These are phyloP conservation scores for Drosophila tsacasi DNA, from an alignment of 1,140 invertebrate species.

Conservation along the genomic window DNA sequence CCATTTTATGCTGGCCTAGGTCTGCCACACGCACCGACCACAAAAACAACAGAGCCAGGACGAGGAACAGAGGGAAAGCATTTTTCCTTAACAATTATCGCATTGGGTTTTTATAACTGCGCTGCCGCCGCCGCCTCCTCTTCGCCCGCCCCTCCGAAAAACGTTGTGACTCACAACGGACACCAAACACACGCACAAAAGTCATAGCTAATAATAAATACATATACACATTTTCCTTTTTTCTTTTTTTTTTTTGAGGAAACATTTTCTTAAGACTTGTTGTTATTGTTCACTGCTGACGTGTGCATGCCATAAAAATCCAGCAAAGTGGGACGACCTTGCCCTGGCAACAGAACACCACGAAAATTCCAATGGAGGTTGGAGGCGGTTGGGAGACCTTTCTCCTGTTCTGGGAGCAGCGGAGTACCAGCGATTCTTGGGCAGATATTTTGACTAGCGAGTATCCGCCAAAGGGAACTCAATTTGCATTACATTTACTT, in stretches of 20 bases:
- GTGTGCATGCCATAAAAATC: slow-evolving; percentile 78
- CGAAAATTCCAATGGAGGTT: not conserved
- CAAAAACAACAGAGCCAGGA: slow-evolving; percentile 16
- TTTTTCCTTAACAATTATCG: slow-evolving; percentile 66
- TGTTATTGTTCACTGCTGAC: slow-evolving; percentile 49
- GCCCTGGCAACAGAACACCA: slow-evolving; percentile 40
- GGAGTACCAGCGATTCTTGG: slow-evolving; percentile 23
- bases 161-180: slow-evolving; percentile 31
- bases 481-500: slow-evolving; percentile 79
- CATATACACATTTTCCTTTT: slow-evolving; percentile 20
- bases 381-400: not conserved
- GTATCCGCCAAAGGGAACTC: slow-evolving; percentile 53
- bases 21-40: slow-evolving; percentile 50
- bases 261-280: slow-evolving; percentile 42
- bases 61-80: not conserved
- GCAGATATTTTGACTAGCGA: slow-evolving; percentile 58
- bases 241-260: slow-evolving; percentile 8
- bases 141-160: not conserved
- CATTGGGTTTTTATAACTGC: slow-evolving; percentile 54
- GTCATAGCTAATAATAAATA: slow-evolving; percentile 64
- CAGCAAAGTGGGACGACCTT: slow-evolving; percentile 51
- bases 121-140: not conserved
- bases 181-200: slow-evolving; percentile 37
- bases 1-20: slow-evolving; percentile 62
- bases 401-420: not conserved